Percentiles rank a stretch among this genome's conserved stretches.
These are phyloP conservation scores for Zapus hudsonius DNA, from an alignment of 2,113 vertebrate genomes.

Conservation along the genomic window DNA sequence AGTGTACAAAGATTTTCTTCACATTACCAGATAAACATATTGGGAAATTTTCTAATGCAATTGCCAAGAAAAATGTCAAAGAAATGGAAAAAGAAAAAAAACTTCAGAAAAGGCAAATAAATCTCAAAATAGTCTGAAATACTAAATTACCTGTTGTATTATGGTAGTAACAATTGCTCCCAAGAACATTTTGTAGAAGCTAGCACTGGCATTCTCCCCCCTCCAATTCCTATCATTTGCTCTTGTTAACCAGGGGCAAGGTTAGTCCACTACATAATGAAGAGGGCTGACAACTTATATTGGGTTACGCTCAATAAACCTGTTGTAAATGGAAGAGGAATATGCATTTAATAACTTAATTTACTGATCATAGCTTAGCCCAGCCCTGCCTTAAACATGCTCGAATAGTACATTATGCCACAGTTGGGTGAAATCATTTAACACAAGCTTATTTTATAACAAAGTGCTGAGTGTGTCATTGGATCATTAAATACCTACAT, in stretches of 20 bases:
- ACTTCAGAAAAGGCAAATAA: not conserved
- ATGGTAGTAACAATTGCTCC: not conserved
- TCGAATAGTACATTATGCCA: too few species aligned
- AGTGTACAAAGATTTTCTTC: slow-evolving; percentile 67
- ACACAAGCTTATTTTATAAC: not conserved
- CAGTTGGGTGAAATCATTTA: not conserved
- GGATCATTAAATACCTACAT: not conserved
- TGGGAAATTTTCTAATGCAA: slow-evolving; percentile 51
- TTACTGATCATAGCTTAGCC: not conserved
- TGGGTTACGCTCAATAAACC: not conserved
- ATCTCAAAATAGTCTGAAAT: not conserved
- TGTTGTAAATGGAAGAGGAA: not conserved
- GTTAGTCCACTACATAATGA: not conserved
- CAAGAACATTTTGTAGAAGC: not conserved
- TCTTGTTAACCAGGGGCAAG: not conserved
- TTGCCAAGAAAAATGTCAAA: slow-evolving; percentile 65
- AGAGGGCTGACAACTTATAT: not conserved
- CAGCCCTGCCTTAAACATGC: not conserved
- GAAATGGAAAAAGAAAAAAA: slow-evolving; percentile 45
- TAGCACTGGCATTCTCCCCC: not conserved
- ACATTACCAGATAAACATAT: slow-evolving; percentile 40
- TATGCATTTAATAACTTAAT: not conserved
- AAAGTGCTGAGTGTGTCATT: not conserved
- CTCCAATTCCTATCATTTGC: not conserved
- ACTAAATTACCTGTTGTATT: not conserved